phyloP scores from a whole-genome alignment of 2,113 vertebrate genomes.

The Promerops cafer region DNA sequence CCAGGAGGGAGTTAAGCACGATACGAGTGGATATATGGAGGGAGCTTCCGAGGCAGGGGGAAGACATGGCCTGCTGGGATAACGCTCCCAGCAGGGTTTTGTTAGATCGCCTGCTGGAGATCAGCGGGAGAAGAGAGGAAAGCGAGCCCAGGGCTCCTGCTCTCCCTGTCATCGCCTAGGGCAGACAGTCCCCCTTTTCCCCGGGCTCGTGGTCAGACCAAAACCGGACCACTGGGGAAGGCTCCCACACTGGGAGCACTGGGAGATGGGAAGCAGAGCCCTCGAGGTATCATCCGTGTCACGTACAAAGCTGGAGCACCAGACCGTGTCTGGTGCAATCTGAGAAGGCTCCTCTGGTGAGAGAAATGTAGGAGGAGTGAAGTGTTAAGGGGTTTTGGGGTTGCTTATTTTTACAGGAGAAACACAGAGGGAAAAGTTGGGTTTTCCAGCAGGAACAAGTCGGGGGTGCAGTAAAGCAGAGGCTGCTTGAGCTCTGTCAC shows the following conservation, averaged over 20 bases:
- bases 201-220: not conserved
- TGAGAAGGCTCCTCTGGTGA: not conserved
- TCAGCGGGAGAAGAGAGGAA: not conserved
- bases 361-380: not conserved
- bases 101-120: conserved; percentile 33
- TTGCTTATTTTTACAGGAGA: not conserved
- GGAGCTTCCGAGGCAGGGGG: conserved; percentile 9
- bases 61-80: conserved; percentile 38
- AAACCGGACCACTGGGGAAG: not conserved
- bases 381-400: not conserved
- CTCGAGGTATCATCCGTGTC: fast-evolving
- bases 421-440: not conserved
- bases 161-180: not conserved
- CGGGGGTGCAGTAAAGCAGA: not conserved
- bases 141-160: not conserved
- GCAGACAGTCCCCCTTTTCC: not conserved
- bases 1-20: not conserved
- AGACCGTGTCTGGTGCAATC: not conserved
- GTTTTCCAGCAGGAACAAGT: not conserved
- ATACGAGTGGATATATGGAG: conserved; percentile 32
- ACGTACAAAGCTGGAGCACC: not conserved
- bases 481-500: not conserved
- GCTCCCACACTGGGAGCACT: not conserved
- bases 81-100: not conserved
- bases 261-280: not conserved